Conservation (phyloP, 2,113 vertebrate genomes). For the Carlito syrichta region DNA sequence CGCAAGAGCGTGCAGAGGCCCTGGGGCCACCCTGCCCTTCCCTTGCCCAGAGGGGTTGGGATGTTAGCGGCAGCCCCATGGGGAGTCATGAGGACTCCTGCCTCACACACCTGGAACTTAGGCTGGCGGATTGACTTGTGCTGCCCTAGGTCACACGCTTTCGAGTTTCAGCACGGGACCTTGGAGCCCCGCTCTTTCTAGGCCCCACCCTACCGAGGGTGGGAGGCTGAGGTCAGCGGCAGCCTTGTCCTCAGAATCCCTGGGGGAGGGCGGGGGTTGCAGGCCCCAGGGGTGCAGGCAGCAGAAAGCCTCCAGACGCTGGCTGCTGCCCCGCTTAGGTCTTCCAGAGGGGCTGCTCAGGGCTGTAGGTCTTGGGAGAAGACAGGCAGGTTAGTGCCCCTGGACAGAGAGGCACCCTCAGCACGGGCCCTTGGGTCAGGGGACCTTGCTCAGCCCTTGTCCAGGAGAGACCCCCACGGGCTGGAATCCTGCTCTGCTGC, state of each 20-base stretch:
- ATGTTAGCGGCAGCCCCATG: rapidly evolving
- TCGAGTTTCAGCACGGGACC: not conserved
- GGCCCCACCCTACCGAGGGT: not conserved
- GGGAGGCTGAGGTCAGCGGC: not conserved
- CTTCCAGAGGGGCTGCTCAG: not conserved
- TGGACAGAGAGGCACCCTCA: rapidly evolving
- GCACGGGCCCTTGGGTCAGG: not conserved
- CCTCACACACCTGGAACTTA: not conserved
- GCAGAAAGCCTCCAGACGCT: rapidly evolving
- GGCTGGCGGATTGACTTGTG: rapidly evolving
- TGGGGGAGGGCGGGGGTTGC: not conserved
- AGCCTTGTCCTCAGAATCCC: not conserved
- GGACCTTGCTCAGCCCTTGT: not conserved
- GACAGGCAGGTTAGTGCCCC: rapidly evolving
- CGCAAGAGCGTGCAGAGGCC: rapidly evolving
- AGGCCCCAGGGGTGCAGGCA: not conserved
- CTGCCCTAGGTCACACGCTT: rapidly evolving
- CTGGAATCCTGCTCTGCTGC: not conserved
- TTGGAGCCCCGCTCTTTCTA: no score
- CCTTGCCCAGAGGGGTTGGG: rapidly evolving
- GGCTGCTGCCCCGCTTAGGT: not conserved
- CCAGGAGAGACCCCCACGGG: rapidly evolving
- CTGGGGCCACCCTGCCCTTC: rapidly evolving
- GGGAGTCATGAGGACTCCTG: rapidly evolving
- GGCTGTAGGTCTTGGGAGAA: rapidly evolving